Percentiles rank a stretch among this genome's conserved stretches.
These are phyloP conservation scores for Falco peregrinus DNA, from an alignment of 2,797 vertebrate genomes.

Conservation along the genomic window DNA sequence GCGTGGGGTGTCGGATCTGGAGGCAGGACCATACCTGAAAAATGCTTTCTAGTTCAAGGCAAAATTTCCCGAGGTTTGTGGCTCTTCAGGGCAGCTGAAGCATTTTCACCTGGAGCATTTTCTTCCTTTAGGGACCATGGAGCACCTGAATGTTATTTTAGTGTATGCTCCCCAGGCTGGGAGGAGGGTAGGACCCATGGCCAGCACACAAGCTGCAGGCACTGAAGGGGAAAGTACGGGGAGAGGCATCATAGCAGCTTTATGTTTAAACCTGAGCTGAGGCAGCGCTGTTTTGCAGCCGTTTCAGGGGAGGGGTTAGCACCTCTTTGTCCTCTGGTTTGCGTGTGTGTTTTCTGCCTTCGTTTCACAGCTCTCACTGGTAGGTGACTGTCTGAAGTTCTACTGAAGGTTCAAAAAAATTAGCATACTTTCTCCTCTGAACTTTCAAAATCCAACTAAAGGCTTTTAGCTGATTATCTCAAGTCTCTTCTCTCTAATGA, in stretches of 20 bases:
- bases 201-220: not conserved
- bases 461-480: conserved; percentile 34
- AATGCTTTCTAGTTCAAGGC: not conserved
- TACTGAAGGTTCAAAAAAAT: not conserved
- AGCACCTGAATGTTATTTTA: not conserved
- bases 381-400: not conserved
- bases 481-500: conserved; percentile 28
- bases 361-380: not conserved
- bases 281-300: not conserved
- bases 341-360: not conserved
- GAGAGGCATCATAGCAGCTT: accelerated
- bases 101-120: not conserved
- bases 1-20: not conserved
- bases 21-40: not conserved
- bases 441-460: conserved; percentile 32
- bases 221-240: accelerated
- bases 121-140: not conserved
- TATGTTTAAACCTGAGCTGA: not conserved
- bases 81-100: not conserved
- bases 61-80: not conserved
- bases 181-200: accelerated
- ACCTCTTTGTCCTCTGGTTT: not conserved
- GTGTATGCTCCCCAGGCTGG: not conserved
- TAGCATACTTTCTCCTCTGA: conserved; percentile 10
- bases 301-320: not conserved